Base-by-base conservation (phyloP, 37 sponge, comb jelly and placozoan genomes). In the Agelas oroides region DNA sequence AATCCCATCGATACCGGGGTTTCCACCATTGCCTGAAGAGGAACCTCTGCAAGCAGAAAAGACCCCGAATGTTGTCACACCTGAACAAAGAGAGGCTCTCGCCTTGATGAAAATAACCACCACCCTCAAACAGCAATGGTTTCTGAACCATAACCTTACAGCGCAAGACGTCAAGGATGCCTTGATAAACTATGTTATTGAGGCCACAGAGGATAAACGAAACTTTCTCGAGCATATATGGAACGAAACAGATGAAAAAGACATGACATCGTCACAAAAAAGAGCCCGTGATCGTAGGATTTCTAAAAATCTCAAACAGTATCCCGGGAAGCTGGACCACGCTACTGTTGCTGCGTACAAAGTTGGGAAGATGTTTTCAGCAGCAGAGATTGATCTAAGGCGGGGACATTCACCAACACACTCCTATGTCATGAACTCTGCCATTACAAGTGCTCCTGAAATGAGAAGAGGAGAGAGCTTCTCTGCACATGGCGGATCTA, bases 241-340 rank as follows among this genome's bases (percentile, higher is more conserved):
- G 81, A 56, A 36, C 13, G 75, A 56, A 60, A 27, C 70, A 3
- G 65, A 72, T 5, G 41, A 71, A 27, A 31, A 70, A 0, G 78
- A 77, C 34, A 25, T 88, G 28, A 79, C 82, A 14, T 34, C 64
- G 14, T 55, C 85, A 0, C 80, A 91, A 24, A 81, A 77, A 58
- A 59, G 86, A 41, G 73, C 69, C 2, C 65, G 83, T 56, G 86
- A 91, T 24, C 53, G 80, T 2, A 71, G 73, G 37, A 73, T 92
- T n/a, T 38, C 60, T 0, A n/a, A 79, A 24, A 53, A 33, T 5
- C 20, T 89, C 23, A 88, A 88, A 37, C 53, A 69, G n/a, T 41
- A 81, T n/a, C 84, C 89, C 1, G 96, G 96, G 18, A 95, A 95
- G 70, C 62, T 95, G 36, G 96, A 95, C 83, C 96, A 95, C 75